Base-by-base conservation (phyloP, 2,888 invertebrate species). In the Hirudinaria manillensis region DNA sequence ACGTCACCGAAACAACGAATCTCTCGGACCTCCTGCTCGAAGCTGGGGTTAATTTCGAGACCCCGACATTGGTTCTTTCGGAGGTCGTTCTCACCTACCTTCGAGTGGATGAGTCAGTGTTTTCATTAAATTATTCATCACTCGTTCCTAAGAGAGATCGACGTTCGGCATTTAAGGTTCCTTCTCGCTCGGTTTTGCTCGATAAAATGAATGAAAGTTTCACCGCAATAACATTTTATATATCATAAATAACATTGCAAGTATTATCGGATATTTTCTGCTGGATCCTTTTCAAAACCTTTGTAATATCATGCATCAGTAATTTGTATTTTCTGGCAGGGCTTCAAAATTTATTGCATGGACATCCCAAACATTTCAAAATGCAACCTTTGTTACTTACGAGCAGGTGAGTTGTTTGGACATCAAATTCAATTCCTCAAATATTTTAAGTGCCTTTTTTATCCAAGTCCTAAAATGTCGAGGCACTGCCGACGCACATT, bases 21-120 rank as follows among this genome's bases (percentile, higher is more conserved):
- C 61, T 61, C 29, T 61, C 29, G 7, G 29, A 27, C 10, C 29
- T 61, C 24, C 61, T 61, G 13, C 29, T 29, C 4, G 61, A 61
- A 16, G 29, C 61, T 10, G 29, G 61, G 24, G 29, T 61, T 29
- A 61, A 61, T 29, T 61, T 61, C 19, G 61, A 61, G 24, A 61
- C 61, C n/a, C 61, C 61, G 7, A 61, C 61, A 61, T 29, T 61
- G 24, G 29, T 61, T 29, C 24, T 61, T 10, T 61, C 61, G 10
- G 61, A 61, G 29, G 61, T 61, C 10, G 61, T 61, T 61, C 61
- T 61, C 61, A 61, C 61, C 24, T 61, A 61, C 19, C 29, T 61
- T 24, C 3, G n/a, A 21, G 61, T 61, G 45, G 45, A 16, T 16
- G 45, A 45, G 45, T 45, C 16, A 45, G 45, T 45, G 10, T 36